phyloP scores from a whole-genome alignment of 2,888 invertebrate genomes.

The Anoplius nigerrimus region DNA sequence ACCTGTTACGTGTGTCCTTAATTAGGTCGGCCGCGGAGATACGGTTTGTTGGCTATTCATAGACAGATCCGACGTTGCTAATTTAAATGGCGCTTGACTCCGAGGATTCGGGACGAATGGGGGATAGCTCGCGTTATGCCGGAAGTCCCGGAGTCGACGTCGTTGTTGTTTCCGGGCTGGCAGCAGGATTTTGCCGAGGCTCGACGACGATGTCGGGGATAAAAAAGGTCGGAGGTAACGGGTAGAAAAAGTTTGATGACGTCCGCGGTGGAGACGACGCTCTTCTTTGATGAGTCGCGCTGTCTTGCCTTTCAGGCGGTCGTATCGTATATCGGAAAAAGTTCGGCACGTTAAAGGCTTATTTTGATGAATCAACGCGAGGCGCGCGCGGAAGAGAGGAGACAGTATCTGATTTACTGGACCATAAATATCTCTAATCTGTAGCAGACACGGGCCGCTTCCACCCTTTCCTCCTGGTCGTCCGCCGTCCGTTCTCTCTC shows the following conservation, averaged over 20 bases:
- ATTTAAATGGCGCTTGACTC: too few relatives aligned
- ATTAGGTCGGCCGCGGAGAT: background rate
- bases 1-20: too few relatives aligned
- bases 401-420: constrained; percentile 67
- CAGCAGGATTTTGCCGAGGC: too few relatives aligned
- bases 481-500: constrained; percentile 22
- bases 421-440: constrained; percentile 71
- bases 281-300: constrained; percentile 5
- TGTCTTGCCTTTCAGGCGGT: constrained; percentile 4
- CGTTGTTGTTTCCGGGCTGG: too few relatives aligned
- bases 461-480: constrained; percentile 27
- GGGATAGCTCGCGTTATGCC: too few relatives aligned
- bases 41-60: constrained; percentile 8
- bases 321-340: constrained; percentile 24
- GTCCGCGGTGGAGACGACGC: background rate
- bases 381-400: constrained; percentile 47
- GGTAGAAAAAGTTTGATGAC: background rate
- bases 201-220: too few relatives aligned
- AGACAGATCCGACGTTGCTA: too few relatives aligned
- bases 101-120: too few relatives aligned
- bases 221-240: background rate
- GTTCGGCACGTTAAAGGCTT: constrained; percentile 28
- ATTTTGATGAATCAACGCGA: constrained; percentile 60
- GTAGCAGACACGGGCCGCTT: constrained; percentile 48
- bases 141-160: too few relatives aligned